Base-by-base conservation (phyloP, 1,140 invertebrate species). In the Drosophila ficusphila region DNA sequence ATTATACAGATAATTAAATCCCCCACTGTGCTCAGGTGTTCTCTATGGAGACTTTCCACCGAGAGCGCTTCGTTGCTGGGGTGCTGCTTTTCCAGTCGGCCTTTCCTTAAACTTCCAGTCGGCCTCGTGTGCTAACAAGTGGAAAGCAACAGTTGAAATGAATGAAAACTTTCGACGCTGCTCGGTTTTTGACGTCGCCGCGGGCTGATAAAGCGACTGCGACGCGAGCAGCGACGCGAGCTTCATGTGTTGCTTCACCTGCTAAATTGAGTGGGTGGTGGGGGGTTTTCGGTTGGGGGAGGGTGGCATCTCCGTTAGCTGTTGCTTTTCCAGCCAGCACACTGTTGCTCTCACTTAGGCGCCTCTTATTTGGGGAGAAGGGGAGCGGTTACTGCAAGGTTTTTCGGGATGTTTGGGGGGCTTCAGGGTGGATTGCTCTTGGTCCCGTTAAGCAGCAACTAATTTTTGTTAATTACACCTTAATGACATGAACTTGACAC, bases 381-480 rank as follows among this genome's bases (percentile, higher is more conserved):
- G 39, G 29, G 25, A 5, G 2, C 8, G 41, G 38, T 41, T 27
- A 8, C 8, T 9, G 23, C 11, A n/a, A n/a, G 12, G 14, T 12
- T 19, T 14, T 8, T 8, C 1, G 14, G 8, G n/a, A n/a, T n/a
- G n/a, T n/a, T n/a, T n/a, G n/a, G 33, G 14, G 33, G 27, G 31
- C 47, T 14, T 29, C 7, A 4, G 25, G 31, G 34, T 27, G 9
- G 54, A 44, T 44, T 44, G 41, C 41, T 25, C 14, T 36, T 31
- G 39, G 54, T 31, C 48, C 19, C 57, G 76, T 71, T 83, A 85
- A 85, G 81, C 82, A 86, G 76, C 76, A 65, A 86, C 76, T 86
- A 88, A 86, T 86, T 86, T 86, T 86, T 86, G 81, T 86, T 86
- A 86, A 86, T 86, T 76, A 86, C 81, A 86, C 76, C 82, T 88